Percentiles rank a stretch among this genome's conserved stretches.
Conservation (phyloP, 2,113 vertebrate genomes). For the Perca schrenkii region DNA sequence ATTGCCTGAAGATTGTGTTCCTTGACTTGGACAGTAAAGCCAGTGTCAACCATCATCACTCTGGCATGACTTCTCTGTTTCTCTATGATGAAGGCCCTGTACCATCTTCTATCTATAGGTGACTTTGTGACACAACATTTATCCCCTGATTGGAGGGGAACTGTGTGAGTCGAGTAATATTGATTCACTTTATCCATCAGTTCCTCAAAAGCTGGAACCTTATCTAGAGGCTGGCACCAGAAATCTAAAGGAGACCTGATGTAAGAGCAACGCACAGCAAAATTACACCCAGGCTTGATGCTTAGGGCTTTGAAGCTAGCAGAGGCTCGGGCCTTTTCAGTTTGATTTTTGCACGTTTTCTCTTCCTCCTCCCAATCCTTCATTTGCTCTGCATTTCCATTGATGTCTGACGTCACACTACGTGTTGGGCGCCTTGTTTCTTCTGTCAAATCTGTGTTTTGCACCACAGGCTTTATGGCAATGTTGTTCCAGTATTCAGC, state of each 20-base stretch:
- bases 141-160: slow-evolving; percentile 79
- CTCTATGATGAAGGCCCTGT: slow-evolving; percentile 84
- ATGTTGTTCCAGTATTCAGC: slow-evolving; percentile 82
- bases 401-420: slow-evolving; percentile 5
- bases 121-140: slow-evolving; percentile 86
- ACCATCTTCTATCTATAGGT: slow-evolving; percentile 86
- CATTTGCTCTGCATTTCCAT: not conserved
- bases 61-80: slow-evolving; percentile 54
- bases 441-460: not conserved
- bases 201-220: slow-evolving; percentile 77
- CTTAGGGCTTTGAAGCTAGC: slow-evolving; percentile 71
- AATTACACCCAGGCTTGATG: slow-evolving; percentile 85
- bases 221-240: slow-evolving; percentile 87
- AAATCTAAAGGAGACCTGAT: slow-evolving; percentile 87
- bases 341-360: not conserved
- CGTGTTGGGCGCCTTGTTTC: not conserved
- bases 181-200: slow-evolving; percentile 88
- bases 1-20: slow-evolving; percentile 84
- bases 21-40: slow-evolving; percentile 80
- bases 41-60: slow-evolving; percentile 89
- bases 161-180: slow-evolving; percentile 82
- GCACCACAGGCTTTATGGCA: not conserved
- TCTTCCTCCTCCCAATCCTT: not conserved
- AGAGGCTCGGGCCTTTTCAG: not conserved
- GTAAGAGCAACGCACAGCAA: slow-evolving; percentile 85